Conservation (phyloP, 2,113 vertebrate species). For the Oncorhynchus mykiss region DNA sequence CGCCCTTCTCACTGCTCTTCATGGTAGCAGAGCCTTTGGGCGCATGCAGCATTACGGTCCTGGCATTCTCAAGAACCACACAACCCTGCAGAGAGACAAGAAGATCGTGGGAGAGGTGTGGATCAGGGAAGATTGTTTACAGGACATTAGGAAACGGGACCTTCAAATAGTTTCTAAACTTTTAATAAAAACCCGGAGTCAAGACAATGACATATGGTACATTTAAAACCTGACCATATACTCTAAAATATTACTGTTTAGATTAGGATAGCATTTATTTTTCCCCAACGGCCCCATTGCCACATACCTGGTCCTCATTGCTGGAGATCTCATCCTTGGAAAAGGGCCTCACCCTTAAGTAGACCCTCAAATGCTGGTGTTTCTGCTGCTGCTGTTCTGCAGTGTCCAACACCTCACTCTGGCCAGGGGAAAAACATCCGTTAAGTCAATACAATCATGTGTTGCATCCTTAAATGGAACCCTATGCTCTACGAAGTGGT, state of each 20-base stretch:
- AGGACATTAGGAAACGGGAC: too few relatives aligned
- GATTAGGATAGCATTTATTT: too few relatives aligned
- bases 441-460: neutral
- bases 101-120: neutral
- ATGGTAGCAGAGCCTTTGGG: constrained; percentile 82
- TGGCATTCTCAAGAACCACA: constrained; percentile 77
- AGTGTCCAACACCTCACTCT: constrained; percentile 48
- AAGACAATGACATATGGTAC: too few relatives aligned
- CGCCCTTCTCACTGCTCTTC: constrained; percentile 83
- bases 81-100: constrained; percentile 68
- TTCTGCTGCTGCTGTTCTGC: constrained; percentile 69
- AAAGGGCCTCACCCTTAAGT: constrained; percentile 82
- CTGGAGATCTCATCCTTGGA: constrained; percentile 74
- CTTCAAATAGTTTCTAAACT: neutral
- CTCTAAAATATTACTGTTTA: too few relatives aligned
- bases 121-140: neutral
- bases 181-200: neutral
- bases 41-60: constrained; percentile 76
- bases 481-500: neutral
- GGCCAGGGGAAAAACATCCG: neutral
- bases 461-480: neutral
- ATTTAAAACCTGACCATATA: too few relatives aligned
- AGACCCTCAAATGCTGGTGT: constrained; percentile 73
- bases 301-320: constrained; percentile 78
- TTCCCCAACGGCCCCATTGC: too few relatives aligned